These are phyloP conservation scores for Folsomia candida DNA, from an alignment of 2,888 invertebrate species.

Conservation along the genomic window DNA sequence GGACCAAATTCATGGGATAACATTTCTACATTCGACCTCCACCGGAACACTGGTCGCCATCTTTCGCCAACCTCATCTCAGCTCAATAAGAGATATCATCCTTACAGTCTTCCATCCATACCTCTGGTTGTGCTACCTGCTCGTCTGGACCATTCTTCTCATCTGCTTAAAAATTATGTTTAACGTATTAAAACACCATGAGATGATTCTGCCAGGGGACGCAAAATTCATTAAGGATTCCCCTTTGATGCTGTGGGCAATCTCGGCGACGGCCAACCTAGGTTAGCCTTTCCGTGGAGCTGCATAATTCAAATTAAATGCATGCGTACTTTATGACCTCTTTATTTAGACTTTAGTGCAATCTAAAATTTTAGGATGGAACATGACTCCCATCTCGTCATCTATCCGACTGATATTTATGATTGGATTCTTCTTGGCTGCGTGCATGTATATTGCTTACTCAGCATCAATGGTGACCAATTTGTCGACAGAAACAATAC, in stretches of 20 bases:
- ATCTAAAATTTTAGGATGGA: slow-evolving; percentile 23
- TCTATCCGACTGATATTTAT: slow-evolving; percentile 19
- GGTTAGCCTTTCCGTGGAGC: background rate
- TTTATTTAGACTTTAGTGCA: background rate
- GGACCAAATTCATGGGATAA: slow-evolving; percentile 17
- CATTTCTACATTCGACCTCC: slow-evolving; percentile 25
- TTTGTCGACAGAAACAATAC: slow-evolving; percentile 23
- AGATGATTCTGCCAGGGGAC: background rate
- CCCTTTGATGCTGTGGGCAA: slow-evolving; percentile 3
- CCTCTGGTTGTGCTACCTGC: slow-evolving; percentile 15
- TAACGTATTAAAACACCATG: background rate
- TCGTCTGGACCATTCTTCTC: slow-evolving; percentile 15
- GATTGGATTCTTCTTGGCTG: slow-evolving; percentile 10
- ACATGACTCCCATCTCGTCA: slow-evolving; percentile 10
- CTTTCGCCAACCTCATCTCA: slow-evolving; percentile 28
- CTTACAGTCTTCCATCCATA: slow-evolving; percentile 10
- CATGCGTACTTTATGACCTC: background rate
- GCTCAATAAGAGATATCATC: slow-evolving; percentile 16
- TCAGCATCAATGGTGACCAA: slow-evolving; percentile 21
- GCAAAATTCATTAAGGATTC: slow-evolving; percentile 1
- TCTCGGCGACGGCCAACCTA: background rate
- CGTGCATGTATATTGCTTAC: slow-evolving; percentile 20
- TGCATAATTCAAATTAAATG: background rate
- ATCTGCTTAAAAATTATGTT: background rate
- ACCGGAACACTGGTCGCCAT: slow-evolving; percentile 21